phyloP scores from a whole-genome alignment of 2,113 vertebrate species.

The Grammomys dolichurus region DNA sequence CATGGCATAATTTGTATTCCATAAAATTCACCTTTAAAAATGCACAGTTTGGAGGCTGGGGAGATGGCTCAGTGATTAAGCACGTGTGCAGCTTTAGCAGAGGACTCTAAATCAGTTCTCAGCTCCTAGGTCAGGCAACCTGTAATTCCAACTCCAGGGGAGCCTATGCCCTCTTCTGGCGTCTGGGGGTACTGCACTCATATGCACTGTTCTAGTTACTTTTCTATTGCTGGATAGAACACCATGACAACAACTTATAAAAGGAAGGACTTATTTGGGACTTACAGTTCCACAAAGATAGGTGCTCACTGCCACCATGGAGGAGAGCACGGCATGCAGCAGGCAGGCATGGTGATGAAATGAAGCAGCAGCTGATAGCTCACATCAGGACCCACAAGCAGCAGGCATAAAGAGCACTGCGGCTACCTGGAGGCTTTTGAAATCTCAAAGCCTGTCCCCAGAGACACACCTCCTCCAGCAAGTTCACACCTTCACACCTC shows the following conservation, averaged over 20 bases:
- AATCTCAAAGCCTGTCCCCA: neutral
- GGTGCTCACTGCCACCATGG: neutral
- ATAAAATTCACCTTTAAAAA: neutral
- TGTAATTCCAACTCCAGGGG: neutral
- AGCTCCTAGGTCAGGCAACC: neutral
- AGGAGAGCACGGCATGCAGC: neutral
- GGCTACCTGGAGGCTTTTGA: neutral
- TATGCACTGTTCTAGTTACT: neutral
- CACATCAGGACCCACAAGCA: neutral
- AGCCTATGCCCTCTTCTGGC: neutral
- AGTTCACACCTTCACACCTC: neutral
- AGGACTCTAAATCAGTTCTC: neutral
- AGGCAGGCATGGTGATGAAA: neutral
- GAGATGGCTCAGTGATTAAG: neutral
- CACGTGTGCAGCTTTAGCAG: too few relatives aligned
- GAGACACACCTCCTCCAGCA: neutral
- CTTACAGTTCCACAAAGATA: neutral
- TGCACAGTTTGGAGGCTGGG: neutral
- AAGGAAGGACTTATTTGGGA: neutral
- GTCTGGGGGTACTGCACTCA: neutral
- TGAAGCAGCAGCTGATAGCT: neutral
- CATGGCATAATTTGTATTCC: neutral
- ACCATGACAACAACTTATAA: neutral
- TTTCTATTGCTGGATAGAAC: neutral
- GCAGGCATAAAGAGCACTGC: neutral